A percentile compares a stretch with the other conserved stretches of the same genome.
Conservation (phyloP, 2,888 invertebrate genomes). For the Mycalesis mineus region DNA sequence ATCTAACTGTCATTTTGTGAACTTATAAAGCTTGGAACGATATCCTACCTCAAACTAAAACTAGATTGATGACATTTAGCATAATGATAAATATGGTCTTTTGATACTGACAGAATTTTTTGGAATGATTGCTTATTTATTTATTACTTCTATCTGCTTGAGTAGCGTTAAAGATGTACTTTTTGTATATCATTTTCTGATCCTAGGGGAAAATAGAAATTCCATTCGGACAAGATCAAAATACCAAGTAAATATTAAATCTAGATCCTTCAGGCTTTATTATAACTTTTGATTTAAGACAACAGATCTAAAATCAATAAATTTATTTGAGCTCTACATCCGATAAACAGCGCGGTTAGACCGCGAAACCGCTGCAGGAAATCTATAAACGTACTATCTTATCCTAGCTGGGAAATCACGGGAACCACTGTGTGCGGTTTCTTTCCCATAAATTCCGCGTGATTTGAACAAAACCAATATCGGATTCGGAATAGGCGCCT, state of each 20-base stretch:
- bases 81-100: too few species aligned
- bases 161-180: too few species aligned
- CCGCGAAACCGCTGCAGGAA: constrained; percentile 70
- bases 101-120: too few species aligned
- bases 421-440: constrained; percentile 67
- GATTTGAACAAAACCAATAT: constrained; percentile 74
- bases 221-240: neutral
- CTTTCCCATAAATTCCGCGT: constrained; percentile 63
- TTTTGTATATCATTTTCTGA: too few species aligned
- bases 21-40: too few species aligned
- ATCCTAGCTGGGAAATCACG: constrained; percentile 65
- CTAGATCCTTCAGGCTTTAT: constrained; percentile 8
- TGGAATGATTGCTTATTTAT: too few species aligned
- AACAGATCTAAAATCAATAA: constrained; percentile 60
- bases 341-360: constrained; percentile 67
- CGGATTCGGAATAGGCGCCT: constrained; percentile 48
- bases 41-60: too few species aligned
- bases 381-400: constrained; percentile 62
- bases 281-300: constrained; percentile 15
- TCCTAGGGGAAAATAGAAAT: too few species aligned
- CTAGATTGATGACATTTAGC: too few species aligned
- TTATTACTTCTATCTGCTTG: too few species aligned
- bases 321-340: constrained; percentile 58
- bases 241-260: constrained; percentile 2
- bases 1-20: too few species aligned